These are phyloP conservation scores for Lepidurus packardi DNA, from an alignment of 1,140 invertebrate genomes.

Conservation along the genomic window DNA sequence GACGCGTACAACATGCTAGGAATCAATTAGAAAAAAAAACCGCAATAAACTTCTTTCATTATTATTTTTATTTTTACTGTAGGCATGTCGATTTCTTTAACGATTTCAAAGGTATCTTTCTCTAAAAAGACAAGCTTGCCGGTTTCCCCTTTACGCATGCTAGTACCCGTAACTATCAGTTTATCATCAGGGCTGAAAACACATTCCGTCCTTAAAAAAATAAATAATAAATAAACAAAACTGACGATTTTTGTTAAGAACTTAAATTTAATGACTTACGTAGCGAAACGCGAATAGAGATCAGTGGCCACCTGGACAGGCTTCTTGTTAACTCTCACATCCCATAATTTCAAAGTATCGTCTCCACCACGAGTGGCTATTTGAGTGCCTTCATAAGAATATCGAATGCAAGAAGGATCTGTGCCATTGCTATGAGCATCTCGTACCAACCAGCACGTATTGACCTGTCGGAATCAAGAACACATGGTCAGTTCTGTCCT, in stretches of 20 bases:
- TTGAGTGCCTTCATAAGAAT: constrained; percentile 78
- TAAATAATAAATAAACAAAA: constrained; percentile 30
- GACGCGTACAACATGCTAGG: constrained; percentile 64
- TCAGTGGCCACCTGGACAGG: constrained; percentile 61
- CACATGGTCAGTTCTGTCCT: neutral
- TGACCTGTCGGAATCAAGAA: constrained; percentile 49
- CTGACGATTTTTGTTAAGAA: neutral
- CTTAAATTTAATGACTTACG: constrained; percentile 43
- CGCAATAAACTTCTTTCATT: constrained; percentile 22
- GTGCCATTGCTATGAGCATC: constrained; percentile 72
- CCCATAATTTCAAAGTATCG: constrained; percentile 93
- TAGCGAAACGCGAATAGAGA: constrained; percentile 76
- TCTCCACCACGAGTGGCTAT: constrained; percentile 81
- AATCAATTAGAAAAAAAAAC: constrained; percentile 30
- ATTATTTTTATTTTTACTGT: constrained; percentile 48
- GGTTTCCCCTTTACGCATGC: constrained; percentile 59
- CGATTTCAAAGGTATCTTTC: constrained; percentile 66
- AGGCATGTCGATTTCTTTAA: constrained; percentile 66
- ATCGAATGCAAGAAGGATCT: constrained; percentile 77
- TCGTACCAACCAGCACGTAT: constrained; percentile 68
- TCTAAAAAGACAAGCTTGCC: constrained; percentile 80
- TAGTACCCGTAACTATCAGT: constrained; percentile 81
- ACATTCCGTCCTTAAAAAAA: constrained; percentile 72
- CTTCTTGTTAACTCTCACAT: constrained; percentile 74
- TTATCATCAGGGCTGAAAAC: constrained; percentile 90